These are phyloP conservation scores for Nematostella vectensis DNA, from an alignment of 92 coral and sea anemone species.

Conservation along the genomic window DNA sequence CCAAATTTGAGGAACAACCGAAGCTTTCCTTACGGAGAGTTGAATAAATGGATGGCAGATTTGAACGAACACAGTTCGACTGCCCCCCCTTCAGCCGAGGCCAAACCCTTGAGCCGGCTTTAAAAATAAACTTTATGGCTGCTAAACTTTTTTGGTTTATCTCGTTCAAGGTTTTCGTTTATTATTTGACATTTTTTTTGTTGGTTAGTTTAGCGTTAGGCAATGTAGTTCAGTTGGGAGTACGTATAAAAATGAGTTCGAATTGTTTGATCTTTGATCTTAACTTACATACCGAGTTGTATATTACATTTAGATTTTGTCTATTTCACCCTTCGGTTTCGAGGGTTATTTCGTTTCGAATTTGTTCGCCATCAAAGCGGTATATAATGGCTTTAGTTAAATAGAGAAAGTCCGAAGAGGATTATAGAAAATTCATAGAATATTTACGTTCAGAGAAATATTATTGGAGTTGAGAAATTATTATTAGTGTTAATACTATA, in stretches of 20 bases:
- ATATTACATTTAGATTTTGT: conserved; percentile 4
- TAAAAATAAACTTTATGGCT: conserved; percentile 28
- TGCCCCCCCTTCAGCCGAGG: conserved; percentile 27
- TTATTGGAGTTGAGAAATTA: conserved; percentile 27
- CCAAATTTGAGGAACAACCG: conserved; percentile 34
- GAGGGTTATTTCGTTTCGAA: neutral
- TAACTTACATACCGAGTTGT: conserved; percentile 11
- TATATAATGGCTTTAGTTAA: neutral
- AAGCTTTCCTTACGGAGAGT: conserved; percentile 35
- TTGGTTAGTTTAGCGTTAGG: conserved; percentile 1
- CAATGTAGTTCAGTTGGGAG: neutral
- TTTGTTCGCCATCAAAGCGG: conserved; percentile 1
- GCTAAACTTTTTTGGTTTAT: conserved; percentile 10
- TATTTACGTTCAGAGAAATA: conserved; percentile 1
- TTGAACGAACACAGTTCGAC: neutral
- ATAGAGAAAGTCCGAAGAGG: conserved; percentile 1
- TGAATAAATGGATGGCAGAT: conserved; percentile 28
- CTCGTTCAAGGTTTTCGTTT: conserved; percentile 1
- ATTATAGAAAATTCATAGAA: neutral
- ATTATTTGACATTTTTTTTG: conserved; percentile 11
- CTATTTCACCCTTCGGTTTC: neutral
- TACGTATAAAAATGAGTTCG: neutral
- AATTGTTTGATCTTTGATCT: conserved; percentile 18
- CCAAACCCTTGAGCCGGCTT: conserved; percentile 22
- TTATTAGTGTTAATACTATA: conserved; percentile 7